These are phyloP conservation scores for Lutraria rhynchaena DNA, from an alignment of 1,140 invertebrate species.

Conservation along the genomic window DNA sequence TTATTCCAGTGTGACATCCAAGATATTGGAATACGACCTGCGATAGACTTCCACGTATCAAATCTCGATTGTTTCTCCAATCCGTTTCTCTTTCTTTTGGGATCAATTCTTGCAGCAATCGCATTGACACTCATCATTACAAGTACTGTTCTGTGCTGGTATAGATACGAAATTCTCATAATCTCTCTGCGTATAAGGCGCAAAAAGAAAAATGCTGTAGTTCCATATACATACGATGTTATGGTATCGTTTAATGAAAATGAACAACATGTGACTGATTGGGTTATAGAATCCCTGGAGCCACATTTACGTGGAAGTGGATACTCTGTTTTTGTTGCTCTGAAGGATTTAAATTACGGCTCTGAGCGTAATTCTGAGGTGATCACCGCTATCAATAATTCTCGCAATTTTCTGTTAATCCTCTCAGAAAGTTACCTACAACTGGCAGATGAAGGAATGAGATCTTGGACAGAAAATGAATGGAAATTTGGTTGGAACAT, in stretches of 20 bases:
- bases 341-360: constrained; percentile 18
- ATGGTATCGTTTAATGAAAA: constrained; percentile 31
- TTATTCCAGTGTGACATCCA: constrained; percentile 26
- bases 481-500: constrained; percentile 40
- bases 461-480: constrained; percentile 47
- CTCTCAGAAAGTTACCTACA: constrained; percentile 31
- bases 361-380: not conserved
- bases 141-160: not conserved
- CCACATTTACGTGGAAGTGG: not conserved
- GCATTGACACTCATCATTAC: not conserved
- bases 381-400: not conserved
- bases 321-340: constrained; percentile 29
- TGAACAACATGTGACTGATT: constrained; percentile 8
- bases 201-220: not conserved
- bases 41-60: not conserved
- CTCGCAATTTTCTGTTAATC: constrained; percentile 14
- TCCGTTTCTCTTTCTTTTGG: not conserved
- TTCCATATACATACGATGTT: constrained; percentile 21
- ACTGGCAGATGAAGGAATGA: not conserved
- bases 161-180: constrained; percentile 44
- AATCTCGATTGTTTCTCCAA: constrained; percentile 1
- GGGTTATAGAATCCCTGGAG: constrained; percentile 15
- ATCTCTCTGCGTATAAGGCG: not conserved
- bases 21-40: not conserved
- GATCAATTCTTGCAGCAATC: not conserved